phyloP scores from a whole-genome alignment of 2,113 vertebrate species.

The Phylloscopus trochilus region DNA sequence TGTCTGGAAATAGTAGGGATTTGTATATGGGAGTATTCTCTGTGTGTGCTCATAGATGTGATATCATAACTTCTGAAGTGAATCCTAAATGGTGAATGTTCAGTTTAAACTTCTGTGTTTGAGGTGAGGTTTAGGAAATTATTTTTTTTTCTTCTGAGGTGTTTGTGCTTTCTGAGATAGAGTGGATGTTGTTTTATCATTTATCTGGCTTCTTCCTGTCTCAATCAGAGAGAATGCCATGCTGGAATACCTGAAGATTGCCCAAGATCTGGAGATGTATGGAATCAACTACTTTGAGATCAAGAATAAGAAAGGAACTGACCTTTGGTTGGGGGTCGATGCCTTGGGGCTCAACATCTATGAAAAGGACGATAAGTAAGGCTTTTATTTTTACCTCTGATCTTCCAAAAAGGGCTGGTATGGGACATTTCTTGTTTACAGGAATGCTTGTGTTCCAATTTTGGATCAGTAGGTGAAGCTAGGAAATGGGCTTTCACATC shows the following conservation, averaged over 20 bases:
- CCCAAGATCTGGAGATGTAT: conserved; percentile 97
- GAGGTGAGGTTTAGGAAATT: background rate
- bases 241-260: conserved; percentile 96
- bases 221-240: conserved; percentile 87
- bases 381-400: background rate
- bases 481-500: background rate
- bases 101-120: background rate
- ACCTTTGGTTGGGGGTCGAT: conserved; percentile 94
- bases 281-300: conserved; percentile 98
- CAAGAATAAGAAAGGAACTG: conserved; percentile 98
- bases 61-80: background rate
- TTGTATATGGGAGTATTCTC: background rate
- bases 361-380: conserved; percentile 95
- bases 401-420: background rate
- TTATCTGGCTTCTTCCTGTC: background rate
- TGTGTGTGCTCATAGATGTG: background rate
- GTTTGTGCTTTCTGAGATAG: background rate
- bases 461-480: background rate
- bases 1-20: background rate
- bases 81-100: background rate
- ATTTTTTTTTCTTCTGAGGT: background rate
- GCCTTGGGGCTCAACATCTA: conserved; percentile 96
- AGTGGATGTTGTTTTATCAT: background rate
- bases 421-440: background rate
- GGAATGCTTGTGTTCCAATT: background rate